Conservation (phyloP, 2,797 vertebrate species). For the Coluber constrictor region DNA sequence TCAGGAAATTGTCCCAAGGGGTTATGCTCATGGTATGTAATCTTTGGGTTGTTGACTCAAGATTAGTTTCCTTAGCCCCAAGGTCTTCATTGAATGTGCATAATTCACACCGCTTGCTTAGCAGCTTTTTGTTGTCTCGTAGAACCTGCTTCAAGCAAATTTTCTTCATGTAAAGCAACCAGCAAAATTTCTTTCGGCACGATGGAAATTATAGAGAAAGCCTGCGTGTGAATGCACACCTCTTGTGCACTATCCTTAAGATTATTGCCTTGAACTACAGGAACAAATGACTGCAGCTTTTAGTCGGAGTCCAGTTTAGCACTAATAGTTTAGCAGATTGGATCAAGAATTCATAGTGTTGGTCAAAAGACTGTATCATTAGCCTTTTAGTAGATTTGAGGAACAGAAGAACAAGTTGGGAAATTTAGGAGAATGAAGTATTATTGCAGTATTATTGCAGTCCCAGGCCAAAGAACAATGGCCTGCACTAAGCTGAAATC, state of each 20-base stretch:
- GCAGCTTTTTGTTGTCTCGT: neutral
- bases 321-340: slow-evolving; percentile 23
- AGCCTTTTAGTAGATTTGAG: slow-evolving; percentile 27
- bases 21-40: neutral
- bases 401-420: slow-evolving; percentile 9
- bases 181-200: neutral
- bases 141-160: neutral
- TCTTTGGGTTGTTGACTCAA: neutral
- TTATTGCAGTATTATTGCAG: slow-evolving; percentile 38
- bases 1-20: neutral
- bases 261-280: neutral
- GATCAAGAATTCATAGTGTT: slow-evolving; percentile 42
- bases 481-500: slow-evolving; percentile 45
- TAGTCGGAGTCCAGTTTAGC: neutral
- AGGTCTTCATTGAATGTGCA: neutral
- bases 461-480: slow-evolving; percentile 58
- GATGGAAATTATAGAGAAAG: neutral
- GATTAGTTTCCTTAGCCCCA: neutral
- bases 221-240: neutral
- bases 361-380: slow-evolving; percentile 34
- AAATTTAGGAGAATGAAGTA: neutral
- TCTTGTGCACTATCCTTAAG: neutral
- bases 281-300: neutral
- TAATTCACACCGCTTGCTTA: neutral
- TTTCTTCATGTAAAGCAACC: neutral